Evolutionary conservation across 2,113 vertebrate species (phyloP).

Genomic region (Nyctibius bracteatus): DNA sequence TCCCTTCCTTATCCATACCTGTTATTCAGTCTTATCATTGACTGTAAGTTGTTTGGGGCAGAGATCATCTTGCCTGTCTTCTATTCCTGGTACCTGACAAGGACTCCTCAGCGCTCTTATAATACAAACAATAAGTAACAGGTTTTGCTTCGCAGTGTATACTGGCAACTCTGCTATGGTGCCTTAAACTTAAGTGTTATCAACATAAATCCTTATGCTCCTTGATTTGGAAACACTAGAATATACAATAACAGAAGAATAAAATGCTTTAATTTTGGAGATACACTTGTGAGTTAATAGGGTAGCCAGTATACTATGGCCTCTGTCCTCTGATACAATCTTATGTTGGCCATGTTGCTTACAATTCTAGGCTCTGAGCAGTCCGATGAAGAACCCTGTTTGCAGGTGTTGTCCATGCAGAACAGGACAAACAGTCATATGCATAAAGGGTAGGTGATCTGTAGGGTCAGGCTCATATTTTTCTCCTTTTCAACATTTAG

Average conservation of each 20-base stretch:
- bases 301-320: background rate
- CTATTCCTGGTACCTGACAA: background rate
- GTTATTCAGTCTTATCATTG: background rate
- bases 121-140: background rate
- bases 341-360: background rate
- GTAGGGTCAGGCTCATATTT: background rate
- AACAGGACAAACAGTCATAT: background rate
- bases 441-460: background rate
- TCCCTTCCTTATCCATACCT: background rate
- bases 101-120: background rate
- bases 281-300: background rate
- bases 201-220: slow-evolving; percentile 6
- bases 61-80: background rate
- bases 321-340: background rate
- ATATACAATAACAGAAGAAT: background rate
- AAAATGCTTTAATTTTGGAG: background rate
- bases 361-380: background rate
- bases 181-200: background rate
- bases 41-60: background rate
- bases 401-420: background rate
- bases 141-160: background rate
- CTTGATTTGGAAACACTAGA: background rate
- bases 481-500: background rate
- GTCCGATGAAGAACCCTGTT: background rate
- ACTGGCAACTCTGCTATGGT: background rate